phyloP scores from a whole-genome alignment of 35 echinoderm and acorn worm genomes.

The Apostichopus parvimensis region DNA sequence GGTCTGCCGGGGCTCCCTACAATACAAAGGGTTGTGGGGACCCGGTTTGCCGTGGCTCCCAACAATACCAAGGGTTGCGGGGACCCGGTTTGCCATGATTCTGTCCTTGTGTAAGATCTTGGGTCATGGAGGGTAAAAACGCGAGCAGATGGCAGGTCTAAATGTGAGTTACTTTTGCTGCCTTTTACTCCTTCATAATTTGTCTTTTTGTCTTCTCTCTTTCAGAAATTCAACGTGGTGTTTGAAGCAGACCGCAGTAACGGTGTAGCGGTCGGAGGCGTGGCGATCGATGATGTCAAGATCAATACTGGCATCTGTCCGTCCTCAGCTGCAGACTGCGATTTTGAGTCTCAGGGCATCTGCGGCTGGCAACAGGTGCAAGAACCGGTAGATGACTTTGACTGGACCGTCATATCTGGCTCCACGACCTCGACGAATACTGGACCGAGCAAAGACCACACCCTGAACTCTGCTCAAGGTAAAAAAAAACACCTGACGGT shows the following conservation, averaged over 20 bases:
- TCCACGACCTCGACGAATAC: conserved; percentile 68
- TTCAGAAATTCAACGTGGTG: conserved; percentile 25
- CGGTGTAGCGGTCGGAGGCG: conserved; percentile 12
- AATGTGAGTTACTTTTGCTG: no score
- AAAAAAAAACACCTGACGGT: no score
- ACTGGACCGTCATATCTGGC: conserved; percentile 74
- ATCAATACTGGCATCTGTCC: conserved; percentile 33
- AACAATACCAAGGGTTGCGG: no score
- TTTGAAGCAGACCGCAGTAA: conserved; percentile 15
- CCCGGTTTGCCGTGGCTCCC: no score
- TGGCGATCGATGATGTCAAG: conserved; percentile 59
- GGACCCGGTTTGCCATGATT: no score
- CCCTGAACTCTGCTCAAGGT: conserved; percentile 45
- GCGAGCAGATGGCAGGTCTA: no score
- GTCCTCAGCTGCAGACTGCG: conserved; percentile 56
- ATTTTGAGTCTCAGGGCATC: conserved; percentile 83
- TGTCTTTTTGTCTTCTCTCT: neutral
- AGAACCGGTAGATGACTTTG: conserved; percentile 74
- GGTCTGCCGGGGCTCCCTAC: no score
- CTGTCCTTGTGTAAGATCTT: no score
- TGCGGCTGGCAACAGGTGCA: conserved; percentile 75
- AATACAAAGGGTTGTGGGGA: no score
- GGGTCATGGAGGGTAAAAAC: no score
- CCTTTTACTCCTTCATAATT: neutral
- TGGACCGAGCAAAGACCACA: conserved; percentile 84